Evolutionary conservation across 2,888 invertebrate species (phyloP), one percentile per base, ranked within the genome.

Genomic region (Tanytarsus gracilentus): DNA sequence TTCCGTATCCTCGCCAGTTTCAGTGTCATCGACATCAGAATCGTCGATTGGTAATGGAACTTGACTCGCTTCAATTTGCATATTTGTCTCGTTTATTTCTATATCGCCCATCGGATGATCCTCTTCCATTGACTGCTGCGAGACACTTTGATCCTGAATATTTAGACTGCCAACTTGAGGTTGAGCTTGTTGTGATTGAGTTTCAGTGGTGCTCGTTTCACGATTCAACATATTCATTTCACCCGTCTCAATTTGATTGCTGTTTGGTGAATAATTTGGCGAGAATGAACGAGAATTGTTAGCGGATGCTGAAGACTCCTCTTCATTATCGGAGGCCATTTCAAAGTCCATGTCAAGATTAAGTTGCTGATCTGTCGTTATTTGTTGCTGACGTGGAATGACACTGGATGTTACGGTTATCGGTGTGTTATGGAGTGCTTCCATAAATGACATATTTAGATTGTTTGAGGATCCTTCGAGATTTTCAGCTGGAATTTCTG

Each of bases 1-100:
- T 6, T 64, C 63, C 11, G 63, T 62, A 14, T 62, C 63, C 7
- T 64, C 64, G 23, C 63, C 61, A 4, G 65, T 63, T 4, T 66
- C 64, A 4, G 64, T 63, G 14, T 63, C 63, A 11, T 64, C 65
- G 2, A 64, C 30, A 44, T 64, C 64, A 7, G 62, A 63, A 36
- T 65, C 65, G 11, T 62, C 62, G 55, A 63, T 16, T 62, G 61
- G 48, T 49, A 62, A 30, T 44, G 63, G 59, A 44, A 60, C 53
- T 64, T 63, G 14, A 30, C 52, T 36, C 50, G 64, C 25, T 29
- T 27, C 48, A 62, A 63, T 25, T 48, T 61, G 40, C 58, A 63
- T 52, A 3, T 23, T 29, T 55, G 21, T 14, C 50, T 27, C 40
- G 26, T 65, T 59, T 14, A 50, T 61, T 56, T 40, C 61, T 51